Evolutionary conservation across 2,888 invertebrate species (phyloP).

Genomic region (Steinernema scapterisci): DNA sequence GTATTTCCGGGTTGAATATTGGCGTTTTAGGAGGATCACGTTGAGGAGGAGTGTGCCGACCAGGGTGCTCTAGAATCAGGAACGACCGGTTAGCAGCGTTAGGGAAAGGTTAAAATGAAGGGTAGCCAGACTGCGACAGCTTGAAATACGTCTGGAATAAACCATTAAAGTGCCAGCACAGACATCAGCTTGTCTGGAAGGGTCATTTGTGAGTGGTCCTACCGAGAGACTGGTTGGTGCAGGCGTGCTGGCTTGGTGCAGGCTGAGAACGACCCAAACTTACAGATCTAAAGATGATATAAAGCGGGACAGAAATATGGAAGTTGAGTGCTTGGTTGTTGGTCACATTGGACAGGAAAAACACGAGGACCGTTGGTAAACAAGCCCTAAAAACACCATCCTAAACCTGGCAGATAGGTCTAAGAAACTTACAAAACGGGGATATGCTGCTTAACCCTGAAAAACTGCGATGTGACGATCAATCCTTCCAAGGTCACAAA

Average conservation of each 20-base stretch:
- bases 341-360: slow-evolving; percentile 88
- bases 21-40: slow-evolving; percentile 83
- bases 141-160: too few species aligned
- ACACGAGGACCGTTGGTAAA: slow-evolving; percentile 81
- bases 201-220: too few species aligned
- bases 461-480: slow-evolving; percentile 79
- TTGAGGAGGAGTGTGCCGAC: slow-evolving; percentile 96
- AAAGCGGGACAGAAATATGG: slow-evolving; percentile 94
- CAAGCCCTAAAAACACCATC: slow-evolving; percentile 79
- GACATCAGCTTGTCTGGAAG: too few species aligned
- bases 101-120: too few species aligned
- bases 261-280: too few species aligned
- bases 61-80: slow-evolving; percentile 79
- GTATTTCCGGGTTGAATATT: slow-evolving; percentile 79
- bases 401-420: not conserved
- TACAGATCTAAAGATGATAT: slow-evolving; percentile 95
- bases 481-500: slow-evolving; percentile 89
- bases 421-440: slow-evolving; percentile 73
- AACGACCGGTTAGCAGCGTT: too few species aligned
- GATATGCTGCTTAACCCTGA: slow-evolving; percentile 76
- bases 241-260: too few species aligned
- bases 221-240: too few species aligned
- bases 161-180: too few species aligned
- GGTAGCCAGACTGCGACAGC: too few species aligned
- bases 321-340: slow-evolving; percentile 91